These are phyloP conservation scores for Micrasema minimum DNA, from an alignment of 1,140 invertebrate genomes.

Conservation along the genomic window DNA sequence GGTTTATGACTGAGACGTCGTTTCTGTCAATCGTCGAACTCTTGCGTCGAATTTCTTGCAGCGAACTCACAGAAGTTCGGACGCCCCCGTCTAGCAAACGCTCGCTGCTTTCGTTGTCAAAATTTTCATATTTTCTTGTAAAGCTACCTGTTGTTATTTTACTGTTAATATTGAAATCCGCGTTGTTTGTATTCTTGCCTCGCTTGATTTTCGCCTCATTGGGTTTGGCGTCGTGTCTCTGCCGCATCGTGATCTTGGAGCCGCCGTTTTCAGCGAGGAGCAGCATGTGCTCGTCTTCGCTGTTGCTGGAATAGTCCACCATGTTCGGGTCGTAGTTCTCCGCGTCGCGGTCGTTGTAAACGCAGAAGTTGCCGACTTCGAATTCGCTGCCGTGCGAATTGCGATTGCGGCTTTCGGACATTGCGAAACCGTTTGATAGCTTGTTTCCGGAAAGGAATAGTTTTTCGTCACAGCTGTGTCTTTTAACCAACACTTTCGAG, in stretches of 20 bases:
- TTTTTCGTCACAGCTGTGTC: slow-evolving; percentile 61
- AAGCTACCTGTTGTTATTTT: slow-evolving; percentile 50
- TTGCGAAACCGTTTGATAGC: neutral
- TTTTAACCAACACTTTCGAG: slow-evolving; percentile 48
- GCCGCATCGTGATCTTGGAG: slow-evolving; percentile 64
- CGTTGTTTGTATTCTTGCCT: slow-evolving; percentile 45
- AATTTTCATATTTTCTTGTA: slow-evolving; percentile 48
- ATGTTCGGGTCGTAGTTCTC: slow-evolving; percentile 18
- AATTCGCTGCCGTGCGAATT: slow-evolving; percentile 49
- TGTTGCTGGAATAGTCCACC: slow-evolving; percentile 61
- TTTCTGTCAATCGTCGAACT: slow-evolving; percentile 24
- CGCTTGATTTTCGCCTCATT: slow-evolving; percentile 56
- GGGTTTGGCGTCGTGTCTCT: slow-evolving; percentile 52
- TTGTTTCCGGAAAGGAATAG: slow-evolving; percentile 51
- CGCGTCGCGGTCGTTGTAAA: slow-evolving; percentile 40
- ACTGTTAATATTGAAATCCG: slow-evolving; percentile 30
- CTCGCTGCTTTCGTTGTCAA: slow-evolving; percentile 45
- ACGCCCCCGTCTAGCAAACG: neutral
- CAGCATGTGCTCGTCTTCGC: slow-evolving; percentile 65
- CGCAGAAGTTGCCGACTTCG: slow-evolving; percentile 46
- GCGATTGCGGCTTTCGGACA: neutral
- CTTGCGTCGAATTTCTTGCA: slow-evolving; percentile 25
- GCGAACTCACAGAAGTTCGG: slow-evolving; percentile 9
- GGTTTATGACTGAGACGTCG: slow-evolving; percentile 24
- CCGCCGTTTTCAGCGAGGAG: slow-evolving; percentile 63